Conservation (phyloP, 2,797 vertebrate species). For the Lates japonicus region DNA sequence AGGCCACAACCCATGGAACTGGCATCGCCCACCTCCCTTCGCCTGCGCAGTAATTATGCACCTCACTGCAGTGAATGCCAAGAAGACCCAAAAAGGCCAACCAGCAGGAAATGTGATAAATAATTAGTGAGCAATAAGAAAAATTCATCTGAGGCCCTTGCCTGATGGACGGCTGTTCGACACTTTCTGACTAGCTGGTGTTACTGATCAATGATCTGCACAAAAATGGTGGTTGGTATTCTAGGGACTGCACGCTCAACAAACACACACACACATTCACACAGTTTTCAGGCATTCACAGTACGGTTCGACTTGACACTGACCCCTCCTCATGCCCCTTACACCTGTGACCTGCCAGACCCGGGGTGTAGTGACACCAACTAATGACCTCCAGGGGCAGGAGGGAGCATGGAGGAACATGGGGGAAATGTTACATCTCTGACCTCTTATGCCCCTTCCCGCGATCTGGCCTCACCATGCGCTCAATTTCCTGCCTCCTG, state of each 20-base stretch:
- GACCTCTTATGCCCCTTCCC: conserved; percentile 3
- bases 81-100: conserved; percentile 61
- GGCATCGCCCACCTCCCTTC: neutral
- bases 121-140: too few relatives aligned
- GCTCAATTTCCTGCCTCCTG: conserved; percentile 35
- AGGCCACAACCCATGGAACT: neutral
- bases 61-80: conserved; percentile 61
- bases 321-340: conserved; percentile 7
- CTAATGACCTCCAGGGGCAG: conserved; percentile 22
- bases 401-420: conserved; percentile 1
- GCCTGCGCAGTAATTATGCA: conserved; percentile 59
- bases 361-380: neutral
- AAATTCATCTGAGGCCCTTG: conserved; percentile 45
- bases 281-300: neutral
- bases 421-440: neutral
- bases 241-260: neutral
- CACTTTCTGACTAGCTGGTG: neutral
- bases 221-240: neutral
- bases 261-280: neutral
- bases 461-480: neutral
- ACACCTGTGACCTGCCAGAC: neutral
- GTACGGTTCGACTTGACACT: neutral
- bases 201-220: neutral
- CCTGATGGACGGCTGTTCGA: neutral
- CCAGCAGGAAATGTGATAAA: conserved; percentile 72